Evolutionary conservation across 2,888 invertebrate genomes (phyloP), one percentile per base, ranked within the genome.

Genomic region (Eilema caniola): DNA sequence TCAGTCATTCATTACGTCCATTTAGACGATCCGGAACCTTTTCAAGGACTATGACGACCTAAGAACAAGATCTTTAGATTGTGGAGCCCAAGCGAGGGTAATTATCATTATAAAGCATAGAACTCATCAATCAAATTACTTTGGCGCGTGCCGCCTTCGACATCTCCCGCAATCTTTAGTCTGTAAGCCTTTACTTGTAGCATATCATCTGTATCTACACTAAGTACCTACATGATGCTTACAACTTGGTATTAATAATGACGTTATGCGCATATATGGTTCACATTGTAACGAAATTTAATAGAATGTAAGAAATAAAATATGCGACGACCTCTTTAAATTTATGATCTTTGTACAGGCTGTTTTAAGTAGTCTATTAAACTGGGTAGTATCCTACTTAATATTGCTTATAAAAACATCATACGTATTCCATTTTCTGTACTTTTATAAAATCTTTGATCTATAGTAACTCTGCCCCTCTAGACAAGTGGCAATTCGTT

Each of bases 121-220:
- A 79, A 78, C 82, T 88, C 88, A 89, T 89, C 89, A 89, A 89
- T 89, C 89, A 89, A 83, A 82, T 78, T 80, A 81, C 80, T 86
- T 83, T 74, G 76, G 74, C 75, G 74, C 75, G 74, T 78, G 74
- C 79, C 80, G 76, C 77, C 74, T 62, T 75, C 74, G 75, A 75
- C 82, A 77, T 75, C 77, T 78, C 71, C 78, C 62, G 74, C 81
- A 80, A 83, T 81, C 79, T 80, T 72, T 66, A 76, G 75, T 71
- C 76, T 72, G 67, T 81, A 79, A 79, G 75, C 78, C 77, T 76
- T 77, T 77, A 73, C 74, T 67, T 70, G 72, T 72, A 73, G 70
- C 71, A 72, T 69, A 76, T 74, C 73, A 67, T 47, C 65, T 20
- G 20, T 47, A 47, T 16, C 11, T 37, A 14, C 37, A 12, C 8